Conservation (phyloP, 2,797 vertebrate genomes). For the Hypotaenidia okinawae region DNA sequence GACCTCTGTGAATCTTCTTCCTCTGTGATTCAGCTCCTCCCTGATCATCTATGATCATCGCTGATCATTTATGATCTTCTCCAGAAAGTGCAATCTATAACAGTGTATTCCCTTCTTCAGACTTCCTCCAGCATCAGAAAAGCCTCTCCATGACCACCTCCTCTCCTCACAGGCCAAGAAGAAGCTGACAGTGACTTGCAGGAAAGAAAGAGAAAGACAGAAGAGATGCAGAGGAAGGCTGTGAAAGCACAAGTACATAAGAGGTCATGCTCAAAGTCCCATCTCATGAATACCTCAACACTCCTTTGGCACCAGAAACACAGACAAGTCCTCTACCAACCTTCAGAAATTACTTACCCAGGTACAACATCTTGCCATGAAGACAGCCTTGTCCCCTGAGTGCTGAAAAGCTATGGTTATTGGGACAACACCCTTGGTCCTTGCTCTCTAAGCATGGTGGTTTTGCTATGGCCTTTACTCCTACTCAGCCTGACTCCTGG, state of each 20-base stretch:
- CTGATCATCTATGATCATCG: background rate
- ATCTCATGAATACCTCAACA: background rate
- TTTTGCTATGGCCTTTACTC: background rate
- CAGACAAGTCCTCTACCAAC: background rate
- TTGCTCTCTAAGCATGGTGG: background rate
- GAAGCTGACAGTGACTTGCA: background rate
- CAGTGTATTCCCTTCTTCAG: background rate
- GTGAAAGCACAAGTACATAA: background rate
- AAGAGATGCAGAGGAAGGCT: background rate
- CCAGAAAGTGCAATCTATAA: background rate
- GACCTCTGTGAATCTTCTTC: background rate
- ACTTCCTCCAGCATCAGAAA: background rate
- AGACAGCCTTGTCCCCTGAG: background rate
- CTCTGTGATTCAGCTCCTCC: background rate
- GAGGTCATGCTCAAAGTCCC: background rate
- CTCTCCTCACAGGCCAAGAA: background rate
- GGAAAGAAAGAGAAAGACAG: background rate
- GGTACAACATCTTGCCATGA: fast-evolving
- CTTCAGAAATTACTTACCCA: background rate
- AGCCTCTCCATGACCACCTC: background rate
- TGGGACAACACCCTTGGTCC: background rate
- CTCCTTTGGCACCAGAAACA: background rate
- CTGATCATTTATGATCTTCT: background rate
- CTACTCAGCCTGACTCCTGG: background rate
- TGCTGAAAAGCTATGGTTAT: background rate